phyloP scores from a whole-genome alignment of 1,140 invertebrate genomes.

The Plectrocnemia conspersa region DNA sequence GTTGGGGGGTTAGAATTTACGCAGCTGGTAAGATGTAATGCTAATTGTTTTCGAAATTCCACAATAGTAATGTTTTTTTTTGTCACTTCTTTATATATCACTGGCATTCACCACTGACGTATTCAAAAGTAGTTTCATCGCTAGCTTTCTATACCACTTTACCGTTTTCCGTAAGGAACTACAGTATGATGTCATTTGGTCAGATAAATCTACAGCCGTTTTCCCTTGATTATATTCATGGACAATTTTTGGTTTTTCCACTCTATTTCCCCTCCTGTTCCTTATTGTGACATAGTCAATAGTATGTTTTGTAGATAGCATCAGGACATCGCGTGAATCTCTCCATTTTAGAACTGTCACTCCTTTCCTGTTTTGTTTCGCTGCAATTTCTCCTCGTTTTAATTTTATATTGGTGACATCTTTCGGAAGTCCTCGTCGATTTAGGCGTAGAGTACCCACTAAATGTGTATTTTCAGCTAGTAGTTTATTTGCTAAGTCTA shows the following conservation, averaged over 20 bases:
- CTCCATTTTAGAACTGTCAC: slow-evolving; percentile 45
- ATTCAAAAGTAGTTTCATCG: slow-evolving; percentile 12
- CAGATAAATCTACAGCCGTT: slow-evolving; percentile 23
- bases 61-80: slow-evolving; percentile 5
- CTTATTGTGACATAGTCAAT: slow-evolving; percentile 33
- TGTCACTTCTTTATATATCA: no score
- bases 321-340: slow-evolving; percentile 42
- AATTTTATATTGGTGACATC: slow-evolving; percentile 40
- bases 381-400: slow-evolving; percentile 39
- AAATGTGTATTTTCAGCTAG: slow-evolving; percentile 46
- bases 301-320: slow-evolving; percentile 43
- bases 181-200: slow-evolving; percentile 29
- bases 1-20: slow-evolving; percentile 2
- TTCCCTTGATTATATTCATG: slow-evolving; percentile 34
- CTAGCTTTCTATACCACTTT: slow-evolving; percentile 39
- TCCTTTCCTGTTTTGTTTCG: slow-evolving; percentile 40
- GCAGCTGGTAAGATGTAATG: slow-evolving; percentile 5
- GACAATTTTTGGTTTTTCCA: no score
- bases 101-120: slow-evolving; percentile 31
- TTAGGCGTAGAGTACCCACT: slow-evolving; percentile 44
- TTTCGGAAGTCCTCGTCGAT: slow-evolving; percentile 41
- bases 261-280: slow-evolving; percentile 37
- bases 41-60: slow-evolving; percentile 3
- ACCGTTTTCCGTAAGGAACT: slow-evolving; percentile 25
- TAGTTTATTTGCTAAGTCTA: slow-evolving; percentile 42